A percentile compares a stretch with the other conserved stretches of the same genome.
These are phyloP conservation scores for Leptestheria dahalacensis DNA, from an alignment of 1,140 invertebrate genomes.

Conservation along the genomic window DNA sequence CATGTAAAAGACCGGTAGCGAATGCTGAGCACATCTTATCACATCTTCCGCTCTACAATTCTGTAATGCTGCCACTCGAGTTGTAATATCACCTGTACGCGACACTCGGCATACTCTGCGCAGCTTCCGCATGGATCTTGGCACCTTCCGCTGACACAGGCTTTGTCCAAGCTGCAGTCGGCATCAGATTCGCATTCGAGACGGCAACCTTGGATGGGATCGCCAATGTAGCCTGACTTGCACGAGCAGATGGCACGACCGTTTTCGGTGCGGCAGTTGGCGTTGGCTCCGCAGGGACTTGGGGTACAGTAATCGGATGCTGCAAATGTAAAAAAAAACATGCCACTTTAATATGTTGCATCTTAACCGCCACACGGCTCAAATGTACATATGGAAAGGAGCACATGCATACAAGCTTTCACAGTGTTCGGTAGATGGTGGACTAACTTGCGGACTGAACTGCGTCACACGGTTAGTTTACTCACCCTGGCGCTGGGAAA, in stretches of 20 bases:
- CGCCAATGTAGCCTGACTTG: constrained; percentile 50
- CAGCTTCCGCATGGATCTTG: constrained; percentile 13
- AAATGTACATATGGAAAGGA: no score
- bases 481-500: background rate
- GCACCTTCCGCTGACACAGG: constrained; percentile 17
- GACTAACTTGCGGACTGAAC: no score
- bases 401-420: no score
- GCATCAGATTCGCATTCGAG: constrained; percentile 60
- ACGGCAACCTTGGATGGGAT: constrained; percentile 52
- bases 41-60: no score
- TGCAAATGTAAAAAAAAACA: background rate
- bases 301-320: constrained; percentile 50
- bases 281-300: constrained; percentile 60
- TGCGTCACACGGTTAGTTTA: background rate
- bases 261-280: constrained; percentile 55
- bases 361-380: no score
- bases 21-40: no score
- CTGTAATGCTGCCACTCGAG: no score
- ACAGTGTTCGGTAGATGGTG: no score
- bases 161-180: constrained; percentile 39
- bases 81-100: constrained; percentile 8
- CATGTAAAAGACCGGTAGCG: no score
- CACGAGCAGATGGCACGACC: constrained; percentile 61
- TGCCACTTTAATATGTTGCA: no score
- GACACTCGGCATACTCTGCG: constrained; percentile 12